Evolutionary conservation across 1,140 invertebrate species (phyloP), one percentile per base, ranked within the genome.

Genomic region (Drosophila tani): DNA sequence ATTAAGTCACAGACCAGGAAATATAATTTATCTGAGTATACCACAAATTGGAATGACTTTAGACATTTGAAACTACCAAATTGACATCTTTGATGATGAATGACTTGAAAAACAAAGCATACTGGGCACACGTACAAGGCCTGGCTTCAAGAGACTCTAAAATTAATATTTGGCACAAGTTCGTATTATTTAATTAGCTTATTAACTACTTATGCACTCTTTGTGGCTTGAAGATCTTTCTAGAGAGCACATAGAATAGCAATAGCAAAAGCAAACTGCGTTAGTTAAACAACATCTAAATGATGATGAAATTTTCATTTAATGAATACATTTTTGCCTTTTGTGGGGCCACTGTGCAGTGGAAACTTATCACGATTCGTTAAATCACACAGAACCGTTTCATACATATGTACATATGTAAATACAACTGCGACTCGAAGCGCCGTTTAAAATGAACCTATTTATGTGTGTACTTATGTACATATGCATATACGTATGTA

Each of bases 361-460:
- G 53, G 53, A 55, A 38, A 56, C 53, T 56, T 56, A 56, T 56
- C 53, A 35, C 53, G 53, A 56, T 40, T 40, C 32, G 53, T 56
- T 40, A 56, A 56, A 56, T 56, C 53, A 56, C 32, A 56, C 35
- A 56, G 35, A 56, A 56, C 53, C 7, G 17, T 56, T 55, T 55
- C 51, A 41, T 24, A 41, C 55, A 41, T 45, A 29, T 27, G 21
- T 24, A 56, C 0, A 11, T 56, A 38, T 38, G 19, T 40, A 56
- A 21, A 40, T 56, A 56, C 35, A 40, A 40, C 51, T 55, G 51
- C 19, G 53, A 56, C 53, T 40, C 53, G 53, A 56, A 56, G 53
- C 53, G 53, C 53, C 35, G 53, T 59, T 59, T 59, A 46, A 59
- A 59, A 27, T 46, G n/a, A 29, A 59, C 38, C 21, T 59, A 47